Base-by-base conservation (phyloP, 35 echinoderm and acorn worm genomes). In the Holothuria glaberrima region DNA sequence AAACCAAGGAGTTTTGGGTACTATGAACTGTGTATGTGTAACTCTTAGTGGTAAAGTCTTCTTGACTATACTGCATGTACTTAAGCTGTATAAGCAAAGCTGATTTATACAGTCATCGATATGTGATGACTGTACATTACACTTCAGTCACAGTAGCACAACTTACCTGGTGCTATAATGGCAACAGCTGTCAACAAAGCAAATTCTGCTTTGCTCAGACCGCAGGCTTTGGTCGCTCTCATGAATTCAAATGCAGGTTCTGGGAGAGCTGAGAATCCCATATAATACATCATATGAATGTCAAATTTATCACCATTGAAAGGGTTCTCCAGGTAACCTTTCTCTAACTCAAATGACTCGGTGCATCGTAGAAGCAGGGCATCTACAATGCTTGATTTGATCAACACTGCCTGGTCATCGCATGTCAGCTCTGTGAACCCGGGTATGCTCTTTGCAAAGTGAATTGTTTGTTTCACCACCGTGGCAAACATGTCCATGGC, bases 401-500 rank as follows among this genome's bases (percentile, higher is more conserved):
- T 95, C 89, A 99, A 74, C 31, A 93, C 89, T 0, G 97, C 97
- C 79, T 99, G 97, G 80, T 99, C 97, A n/a, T 99, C 91, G 30
- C 97, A 95, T 17, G 88, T 91, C 24, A 99, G 89, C 41, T 93
- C 88, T 57, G 90, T 89, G 61, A 99, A 99, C 10, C 97, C 97
- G 10, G 97, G 97, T 68, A 99, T 99, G 28, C 78, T 91, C 59
- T 95, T 99, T 18, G 93, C 93, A 89, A 99, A 99, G 52, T 91
- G 89, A 71, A 99, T 99, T 5, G 91, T 95, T 71, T 99, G 97
- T 38, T 95, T 95, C 56, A 99, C 97, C 19, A 91, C 74, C 1
- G 94, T 92, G 17, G 97, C 97, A 81, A 99, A 99, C 94, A 95
- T 91, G 89, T 99, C 97, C 97, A 99, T 99, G 58, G 97, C 97